Evolutionary conservation across 2,797 vertebrate genomes (phyloP), one percentile per base, ranked within the genome.

Genomic region (Spatula clypeata): DNA sequence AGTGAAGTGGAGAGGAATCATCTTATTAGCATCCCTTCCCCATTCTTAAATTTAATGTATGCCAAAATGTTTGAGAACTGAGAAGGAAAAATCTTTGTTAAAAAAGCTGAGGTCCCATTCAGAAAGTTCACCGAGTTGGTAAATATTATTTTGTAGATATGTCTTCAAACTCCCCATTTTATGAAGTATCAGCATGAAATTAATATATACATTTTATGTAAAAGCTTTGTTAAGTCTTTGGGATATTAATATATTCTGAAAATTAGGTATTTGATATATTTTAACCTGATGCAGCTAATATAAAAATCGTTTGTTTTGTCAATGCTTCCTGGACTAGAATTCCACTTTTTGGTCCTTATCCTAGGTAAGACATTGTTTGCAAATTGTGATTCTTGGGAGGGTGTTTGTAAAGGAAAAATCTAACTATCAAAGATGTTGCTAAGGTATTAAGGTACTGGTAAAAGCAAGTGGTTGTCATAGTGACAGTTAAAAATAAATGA

Each of bases 261-360:
- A 97, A 91, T 81, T 87, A 91, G 96, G 61, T 97, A 53, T 94
- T 93, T 98, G 94, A 86, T 97, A 75, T 96, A 90, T 97, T 95
- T 73, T 54, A 94, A 86, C 76, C 90, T 93, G 85, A 97, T 97
- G 93, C 97, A 97, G 97, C 98, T 98, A 99, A 99, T 99, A 98
- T 98, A 98, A 98, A 99, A 98, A 99, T 99, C 98, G 97, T 99
- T 99, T 99, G 99, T 99, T 99, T 99, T 99, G 97, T 99, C 99
- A 99, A 99, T 99, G 99, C 99, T 99, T 99, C 99, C 99, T 98
- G 99, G 99, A 99, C 98, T 99, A 99, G 99, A 99, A 99, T 99
- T 98, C 99, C 99, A 98, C 99, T 99, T 97, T 99, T 99, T 99
- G 99, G 99, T 99, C 99, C 99, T 92, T 99, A 99, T 98, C 99